Evolutionary conservation across 1,140 invertebrate genomes (phyloP).

Genomic region (Ceratina australensis): DNA sequence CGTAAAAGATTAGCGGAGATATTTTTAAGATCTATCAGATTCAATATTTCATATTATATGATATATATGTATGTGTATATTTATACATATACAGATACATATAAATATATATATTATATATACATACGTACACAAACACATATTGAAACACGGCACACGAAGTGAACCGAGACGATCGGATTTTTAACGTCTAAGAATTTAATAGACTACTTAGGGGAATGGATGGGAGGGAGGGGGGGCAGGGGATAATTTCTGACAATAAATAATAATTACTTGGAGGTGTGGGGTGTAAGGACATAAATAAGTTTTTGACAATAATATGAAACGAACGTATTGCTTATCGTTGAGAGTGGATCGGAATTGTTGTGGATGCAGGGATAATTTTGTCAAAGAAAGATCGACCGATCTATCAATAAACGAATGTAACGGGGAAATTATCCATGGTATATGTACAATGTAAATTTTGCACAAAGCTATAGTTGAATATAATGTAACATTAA

Average conservation of each 20-base stretch:
- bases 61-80: slow-evolving; percentile 46
- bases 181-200: slow-evolving; percentile 47
- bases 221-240: not conserved
- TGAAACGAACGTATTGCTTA: slow-evolving; percentile 41
- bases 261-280: slow-evolving; percentile 36
- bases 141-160: slow-evolving; percentile 30
- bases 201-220: slow-evolving; percentile 23
- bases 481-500: slow-evolving; percentile 70
- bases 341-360: slow-evolving; percentile 8
- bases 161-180: slow-evolving; percentile 28
- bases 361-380: not conserved
- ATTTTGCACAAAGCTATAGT: slow-evolving; percentile 76
- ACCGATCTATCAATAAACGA: slow-evolving; percentile 11
- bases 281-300: slow-evolving; percentile 16
- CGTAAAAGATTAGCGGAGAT: slow-evolving; percentile 73
- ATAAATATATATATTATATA: slow-evolving; percentile 49
- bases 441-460: slow-evolving; percentile 69
- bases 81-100: slow-evolving; percentile 52
- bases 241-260: slow-evolving; percentile 55
- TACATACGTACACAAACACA: slow-evolving; percentile 25
- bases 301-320: slow-evolving; percentile 62
- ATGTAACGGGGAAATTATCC: slow-evolving; percentile 35
- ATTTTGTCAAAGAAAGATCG: not conserved
- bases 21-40: slow-evolving; percentile 78
- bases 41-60: slow-evolving; percentile 74